phyloP scores from a whole-genome alignment of 2,888 invertebrate genomes.

The Pyralis farinalis region DNA sequence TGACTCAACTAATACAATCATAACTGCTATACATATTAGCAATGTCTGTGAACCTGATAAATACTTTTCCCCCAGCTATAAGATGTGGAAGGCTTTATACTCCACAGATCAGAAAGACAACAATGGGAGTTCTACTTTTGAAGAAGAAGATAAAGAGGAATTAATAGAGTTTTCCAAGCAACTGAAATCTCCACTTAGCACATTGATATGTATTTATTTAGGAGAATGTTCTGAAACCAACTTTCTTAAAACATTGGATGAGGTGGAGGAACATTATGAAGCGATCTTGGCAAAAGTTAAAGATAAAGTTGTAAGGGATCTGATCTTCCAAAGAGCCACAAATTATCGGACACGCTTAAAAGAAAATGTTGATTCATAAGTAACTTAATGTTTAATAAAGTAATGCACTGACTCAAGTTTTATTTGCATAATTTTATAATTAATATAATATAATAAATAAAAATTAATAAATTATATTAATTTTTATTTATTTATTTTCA shows the following conservation, averaged over 20 bases:
- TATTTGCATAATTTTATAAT: too few relatives aligned
- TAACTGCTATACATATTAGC: conserved; percentile 40
- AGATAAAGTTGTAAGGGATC: conserved; percentile 34
- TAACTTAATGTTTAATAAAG: background rate
- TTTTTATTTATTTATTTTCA: too few relatives aligned
- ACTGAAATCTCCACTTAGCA: conserved; percentile 46
- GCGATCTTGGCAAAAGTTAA: conserved; percentile 40
- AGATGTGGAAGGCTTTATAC: conserved; percentile 54
- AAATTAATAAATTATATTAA: too few relatives aligned
- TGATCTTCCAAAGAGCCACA: conserved; percentile 40
- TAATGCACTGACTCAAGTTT: too few relatives aligned
- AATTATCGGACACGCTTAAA: conserved; percentile 51
- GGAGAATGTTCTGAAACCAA: conserved; percentile 47
- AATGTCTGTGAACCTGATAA: conserved; percentile 39
- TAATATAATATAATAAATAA: too few relatives aligned
- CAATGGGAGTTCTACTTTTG: conserved; percentile 44
- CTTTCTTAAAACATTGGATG: conserved; percentile 43
- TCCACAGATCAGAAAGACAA: conserved; percentile 37
- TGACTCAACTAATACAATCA: conserved; percentile 51
- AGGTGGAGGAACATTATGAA: conserved; percentile 45
- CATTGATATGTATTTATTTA: conserved; percentile 51
- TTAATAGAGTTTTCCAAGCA: conserved; percentile 41
- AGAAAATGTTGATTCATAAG: conserved; percentile 48
- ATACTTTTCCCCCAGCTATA: conserved; percentile 51
- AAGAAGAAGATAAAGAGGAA: conserved; percentile 47